Conservation (phyloP, 2,113 vertebrate genomes). For the Cisticola juncidis region DNA sequence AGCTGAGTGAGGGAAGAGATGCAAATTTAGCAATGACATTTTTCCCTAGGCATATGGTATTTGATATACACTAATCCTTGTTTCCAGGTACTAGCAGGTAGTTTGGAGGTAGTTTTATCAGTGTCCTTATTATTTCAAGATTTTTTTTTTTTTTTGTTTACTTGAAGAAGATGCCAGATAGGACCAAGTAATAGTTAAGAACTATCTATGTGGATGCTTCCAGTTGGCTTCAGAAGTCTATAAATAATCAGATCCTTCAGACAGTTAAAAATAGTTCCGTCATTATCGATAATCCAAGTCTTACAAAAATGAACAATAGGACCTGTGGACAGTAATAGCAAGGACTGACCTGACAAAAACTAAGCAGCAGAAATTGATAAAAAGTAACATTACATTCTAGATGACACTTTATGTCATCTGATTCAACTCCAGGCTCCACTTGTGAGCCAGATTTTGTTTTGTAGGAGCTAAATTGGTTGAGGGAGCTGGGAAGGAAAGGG, state of each 20-base stretch:
- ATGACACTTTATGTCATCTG: neutral
- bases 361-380: neutral
- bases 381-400: neutral
- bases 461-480: neutral
- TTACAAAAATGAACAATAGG: neutral
- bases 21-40: neutral
- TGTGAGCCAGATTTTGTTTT: neutral
- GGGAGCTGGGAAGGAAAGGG: neutral
- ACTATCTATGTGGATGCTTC: neutral
- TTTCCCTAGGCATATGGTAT: neutral
- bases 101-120: neutral
- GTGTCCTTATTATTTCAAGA: neutral
- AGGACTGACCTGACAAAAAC: neutral
- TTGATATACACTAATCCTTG: neutral
- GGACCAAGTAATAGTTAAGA: neutral
- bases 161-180: neutral
- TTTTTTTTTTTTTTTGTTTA: neutral
- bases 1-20: neutral
- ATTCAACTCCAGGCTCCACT: neutral
- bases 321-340: neutral
- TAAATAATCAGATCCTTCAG: neutral
- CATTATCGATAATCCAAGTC: neutral
- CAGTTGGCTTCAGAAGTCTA: neutral
- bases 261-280: neutral
- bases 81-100: neutral